Conservation (phyloP, 2,113 vertebrate genomes). For the Pterocles orientalis region DNA sequence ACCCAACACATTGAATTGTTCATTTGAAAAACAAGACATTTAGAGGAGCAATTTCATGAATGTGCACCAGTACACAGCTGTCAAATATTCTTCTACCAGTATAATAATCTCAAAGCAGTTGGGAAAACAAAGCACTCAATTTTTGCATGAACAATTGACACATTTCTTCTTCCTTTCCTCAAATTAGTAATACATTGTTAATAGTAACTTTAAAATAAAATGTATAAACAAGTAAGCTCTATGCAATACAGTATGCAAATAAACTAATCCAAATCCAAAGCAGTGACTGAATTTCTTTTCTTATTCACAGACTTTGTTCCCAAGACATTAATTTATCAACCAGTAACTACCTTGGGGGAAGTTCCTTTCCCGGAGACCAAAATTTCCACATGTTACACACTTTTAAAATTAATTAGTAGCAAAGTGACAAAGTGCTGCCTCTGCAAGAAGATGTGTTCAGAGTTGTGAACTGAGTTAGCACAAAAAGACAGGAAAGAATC, state of each 20-base stretch:
- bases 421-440: not conserved
- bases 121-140: not conserved
- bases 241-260: not conserved
- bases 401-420: not conserved
- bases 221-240: not conserved
- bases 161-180: not conserved
- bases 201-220: not conserved
- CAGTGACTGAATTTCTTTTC: not conserved
- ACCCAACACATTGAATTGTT: constrained; percentile 36
- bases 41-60: constrained; percentile 69
- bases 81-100: constrained; percentile 46
- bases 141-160: not conserved
- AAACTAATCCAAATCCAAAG: not conserved
- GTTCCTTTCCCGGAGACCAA: not conserved
- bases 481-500: not conserved
- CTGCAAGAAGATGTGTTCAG: not conserved
- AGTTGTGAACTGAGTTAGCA: not conserved
- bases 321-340: not conserved
- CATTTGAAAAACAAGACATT: constrained; percentile 46
- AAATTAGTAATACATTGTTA: not conserved
- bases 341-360: not conserved
- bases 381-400: not conserved
- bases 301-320: not conserved
- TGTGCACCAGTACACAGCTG: constrained; percentile 61
- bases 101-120: not conserved